Conservation (phyloP, 2,888 invertebrate genomes). For the Brachypalpus laphriformis region DNA sequence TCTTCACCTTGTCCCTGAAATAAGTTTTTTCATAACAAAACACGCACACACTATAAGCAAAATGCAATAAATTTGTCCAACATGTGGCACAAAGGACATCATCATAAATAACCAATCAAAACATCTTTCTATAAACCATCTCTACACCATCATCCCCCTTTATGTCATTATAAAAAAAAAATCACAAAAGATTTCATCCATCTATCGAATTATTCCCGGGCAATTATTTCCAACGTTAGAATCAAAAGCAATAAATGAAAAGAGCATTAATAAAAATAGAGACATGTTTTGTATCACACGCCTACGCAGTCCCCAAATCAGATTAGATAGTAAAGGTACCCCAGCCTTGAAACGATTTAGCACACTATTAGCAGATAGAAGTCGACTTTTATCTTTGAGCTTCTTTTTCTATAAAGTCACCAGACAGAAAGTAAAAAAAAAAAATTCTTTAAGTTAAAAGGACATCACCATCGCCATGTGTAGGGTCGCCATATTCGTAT, state of each 20-base stretch:
- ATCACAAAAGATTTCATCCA: neutral
- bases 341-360: neutral
- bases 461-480: neutral
- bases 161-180: constrained; percentile 8
- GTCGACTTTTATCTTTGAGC: constrained; percentile 2
- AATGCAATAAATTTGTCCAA: constrained; percentile 17
- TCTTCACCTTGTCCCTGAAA: neutral
- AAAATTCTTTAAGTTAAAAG: neutral
- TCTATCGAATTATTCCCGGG: constrained; percentile 2
- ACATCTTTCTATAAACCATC: neutral
- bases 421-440: neutral
- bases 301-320: neutral
- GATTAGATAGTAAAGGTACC: neutral
- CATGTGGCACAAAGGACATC: constrained; percentile 27
- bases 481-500: neutral
- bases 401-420: neutral
- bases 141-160: neutral
- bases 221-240: constrained; percentile 1
- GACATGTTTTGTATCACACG: neutral
- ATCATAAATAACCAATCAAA: constrained; percentile 42
- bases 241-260: constrained; percentile 10
- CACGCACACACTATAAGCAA: neutral
- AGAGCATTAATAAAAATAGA: neutral
- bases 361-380: constrained; percentile 9
- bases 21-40: neutral